A percentile compares a stretch with the other conserved stretches of the same genome.
These are phyloP conservation scores for Cotesia typhae DNA, from an alignment of 1,140 invertebrate species.

Conservation along the genomic window DNA sequence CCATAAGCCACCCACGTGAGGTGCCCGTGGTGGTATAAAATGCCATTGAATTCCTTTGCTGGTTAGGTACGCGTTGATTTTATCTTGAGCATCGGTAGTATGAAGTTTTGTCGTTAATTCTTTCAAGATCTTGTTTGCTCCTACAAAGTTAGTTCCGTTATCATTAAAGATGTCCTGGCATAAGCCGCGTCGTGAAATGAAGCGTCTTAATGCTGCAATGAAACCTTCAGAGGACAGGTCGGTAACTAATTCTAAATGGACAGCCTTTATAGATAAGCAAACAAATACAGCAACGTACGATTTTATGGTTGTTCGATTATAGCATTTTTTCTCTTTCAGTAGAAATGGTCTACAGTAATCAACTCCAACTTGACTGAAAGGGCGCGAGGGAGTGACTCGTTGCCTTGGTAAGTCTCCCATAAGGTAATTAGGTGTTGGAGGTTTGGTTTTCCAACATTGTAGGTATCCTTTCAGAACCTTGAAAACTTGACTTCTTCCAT, in stretches of 20 bases:
- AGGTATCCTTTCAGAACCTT: conserved; percentile 48
- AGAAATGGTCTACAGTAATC: conserved; percentile 29
- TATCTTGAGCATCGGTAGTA: background rate
- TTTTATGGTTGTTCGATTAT: conserved; percentile 24
- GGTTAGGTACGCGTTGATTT: background rate
- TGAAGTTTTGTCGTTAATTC: conserved; percentile 19
- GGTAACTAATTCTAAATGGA: conserved; percentile 48
- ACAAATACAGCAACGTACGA: conserved; percentile 43
- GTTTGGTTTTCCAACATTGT: conserved; percentile 47
- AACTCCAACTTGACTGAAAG: conserved; percentile 25
- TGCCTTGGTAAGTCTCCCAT: conserved; percentile 49
- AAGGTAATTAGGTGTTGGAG: conserved; percentile 32
- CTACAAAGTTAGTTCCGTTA: conserved; percentile 42
- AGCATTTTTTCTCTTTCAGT: conserved; percentile 24
- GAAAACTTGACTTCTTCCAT: conserved; percentile 42
- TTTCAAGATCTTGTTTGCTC: conserved; percentile 29
- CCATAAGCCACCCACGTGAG: conserved; percentile 24
- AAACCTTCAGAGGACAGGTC: conserved; percentile 45
- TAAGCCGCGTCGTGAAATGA: conserved; percentile 41
- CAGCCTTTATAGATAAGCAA: conserved; percentile 44
- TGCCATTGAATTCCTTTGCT: conserved; percentile 25
- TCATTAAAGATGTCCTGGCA: conserved; percentile 38
- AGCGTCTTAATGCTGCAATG: conserved; percentile 43
- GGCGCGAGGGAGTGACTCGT: conserved; percentile 32
- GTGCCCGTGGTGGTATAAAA: conserved; percentile 28